Conservation (phyloP, 2,888 invertebrate species). For the Drosophila nigritarsus region DNA sequence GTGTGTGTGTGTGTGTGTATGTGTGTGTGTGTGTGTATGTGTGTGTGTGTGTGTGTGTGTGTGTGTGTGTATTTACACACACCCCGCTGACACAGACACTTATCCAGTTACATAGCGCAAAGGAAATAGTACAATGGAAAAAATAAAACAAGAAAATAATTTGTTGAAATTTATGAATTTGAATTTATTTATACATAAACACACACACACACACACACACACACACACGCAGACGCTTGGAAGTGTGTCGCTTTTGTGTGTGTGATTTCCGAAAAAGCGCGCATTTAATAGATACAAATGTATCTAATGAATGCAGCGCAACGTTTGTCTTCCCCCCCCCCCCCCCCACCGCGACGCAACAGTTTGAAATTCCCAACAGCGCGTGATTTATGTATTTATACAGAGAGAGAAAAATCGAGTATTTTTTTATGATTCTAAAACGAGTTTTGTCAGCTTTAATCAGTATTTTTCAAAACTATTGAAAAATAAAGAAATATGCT, state of each 20-base stretch:
- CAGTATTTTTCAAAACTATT: neutral
- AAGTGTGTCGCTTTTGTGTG: conserved; percentile 23
- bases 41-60: neutral
- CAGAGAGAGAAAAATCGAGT: neutral
- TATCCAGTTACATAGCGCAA: conserved; percentile 64
- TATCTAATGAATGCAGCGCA: conserved; percentile 67
- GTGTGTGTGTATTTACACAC: conserved; percentile 9
- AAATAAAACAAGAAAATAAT: conserved; percentile 38
- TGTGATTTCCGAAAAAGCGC: conserved; percentile 50
- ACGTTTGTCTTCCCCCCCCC: conserved; percentile 15
- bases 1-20: conserved; percentile 3
- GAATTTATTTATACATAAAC: conserved; percentile 55
- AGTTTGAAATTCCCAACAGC: conserved; percentile 8
- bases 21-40: too few relatives aligned
- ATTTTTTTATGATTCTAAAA: neutral
- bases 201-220: conserved; percentile 8
- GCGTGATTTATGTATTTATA: conserved; percentile 36
- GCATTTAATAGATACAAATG: conserved; percentile 66
- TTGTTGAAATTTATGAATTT: conserved; percentile 67
- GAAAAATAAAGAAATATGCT: neutral
- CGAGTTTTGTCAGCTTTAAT: neutral
- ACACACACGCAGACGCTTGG: neutral
- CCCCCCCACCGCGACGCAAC: neutral
- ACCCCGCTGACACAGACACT: conserved; percentile 38
- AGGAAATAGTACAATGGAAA: conserved; percentile 46